Percentiles rank a stretch among this genome's conserved stretches.
phyloP scores from a whole-genome alignment of 2,113 vertebrate species.

The Spermophilus dauricus region DNA sequence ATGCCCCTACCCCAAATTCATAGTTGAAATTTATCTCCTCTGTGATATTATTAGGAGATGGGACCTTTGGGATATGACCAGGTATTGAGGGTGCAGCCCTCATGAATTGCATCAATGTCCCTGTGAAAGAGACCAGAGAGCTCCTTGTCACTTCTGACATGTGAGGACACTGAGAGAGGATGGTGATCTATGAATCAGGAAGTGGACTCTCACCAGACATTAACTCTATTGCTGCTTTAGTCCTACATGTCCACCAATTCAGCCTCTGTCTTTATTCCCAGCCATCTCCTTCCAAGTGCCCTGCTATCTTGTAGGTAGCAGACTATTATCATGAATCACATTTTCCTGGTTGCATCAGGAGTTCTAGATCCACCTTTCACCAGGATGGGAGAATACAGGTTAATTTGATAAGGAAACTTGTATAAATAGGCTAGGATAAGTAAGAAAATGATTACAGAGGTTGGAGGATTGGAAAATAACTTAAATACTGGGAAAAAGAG shows the following conservation, averaged over 20 bases:
- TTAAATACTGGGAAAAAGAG: background rate
- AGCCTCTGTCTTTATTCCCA: background rate
- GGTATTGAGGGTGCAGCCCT: background rate
- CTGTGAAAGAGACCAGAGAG: background rate
- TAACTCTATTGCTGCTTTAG: background rate
- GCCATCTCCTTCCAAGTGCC: background rate
- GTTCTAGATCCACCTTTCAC: background rate
- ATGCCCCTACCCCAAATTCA: background rate
- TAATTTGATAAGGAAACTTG: background rate
- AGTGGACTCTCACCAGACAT: background rate
- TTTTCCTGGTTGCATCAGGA: background rate
- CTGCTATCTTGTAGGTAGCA: background rate
- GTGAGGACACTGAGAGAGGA: background rate
- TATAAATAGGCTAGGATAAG: background rate
- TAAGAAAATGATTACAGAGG: background rate
- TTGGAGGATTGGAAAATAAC: background rate
- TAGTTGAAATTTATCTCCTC: background rate
- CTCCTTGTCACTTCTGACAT: background rate
- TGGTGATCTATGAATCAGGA: background rate
- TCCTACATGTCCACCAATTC: background rate
- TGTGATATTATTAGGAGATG: background rate
- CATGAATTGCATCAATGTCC: background rate
- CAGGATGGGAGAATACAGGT: background rate
- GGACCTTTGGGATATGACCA: background rate
- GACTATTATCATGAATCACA: background rate